These are phyloP conservation scores for Zoroaster sp. DNA, from an alignment of 53 echinoderm and acorn worm genomes.

Conservation along the genomic window DNA sequence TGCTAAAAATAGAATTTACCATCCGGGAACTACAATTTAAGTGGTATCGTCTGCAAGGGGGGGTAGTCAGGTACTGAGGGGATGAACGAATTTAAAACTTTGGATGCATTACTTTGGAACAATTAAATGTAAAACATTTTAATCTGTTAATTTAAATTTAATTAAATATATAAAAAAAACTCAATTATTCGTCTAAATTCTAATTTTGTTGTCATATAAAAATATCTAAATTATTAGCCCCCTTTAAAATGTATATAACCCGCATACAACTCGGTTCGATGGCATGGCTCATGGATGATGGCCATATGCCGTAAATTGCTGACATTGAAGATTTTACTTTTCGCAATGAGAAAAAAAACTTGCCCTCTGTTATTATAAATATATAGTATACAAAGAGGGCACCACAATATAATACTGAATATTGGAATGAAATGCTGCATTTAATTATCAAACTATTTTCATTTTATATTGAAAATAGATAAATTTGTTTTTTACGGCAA, in stretches of 20 bases:
- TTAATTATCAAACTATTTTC: not conserved
- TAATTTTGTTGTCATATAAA: not conserved
- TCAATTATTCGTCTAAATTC: not conserved
- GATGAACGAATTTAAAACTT: not conserved
- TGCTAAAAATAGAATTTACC: not conserved
- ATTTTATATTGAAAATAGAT: not conserved
- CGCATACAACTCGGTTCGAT: not conserved
- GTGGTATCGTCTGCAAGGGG: conserved; percentile 14
- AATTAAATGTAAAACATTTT: not conserved
- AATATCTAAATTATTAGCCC: not conserved
- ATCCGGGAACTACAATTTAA: conserved; percentile 46
- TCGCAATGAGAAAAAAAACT: not conserved
- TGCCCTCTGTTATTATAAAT: too few relatives aligned
- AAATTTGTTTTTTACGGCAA: too few relatives aligned
- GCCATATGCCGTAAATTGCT: conserved; percentile 23
- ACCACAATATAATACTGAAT: not conserved
- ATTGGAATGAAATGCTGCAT: not conserved
- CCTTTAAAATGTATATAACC: not conserved
- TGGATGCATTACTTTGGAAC: not conserved
- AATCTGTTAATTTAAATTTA: not conserved
- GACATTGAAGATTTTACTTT: conserved; percentile 42
- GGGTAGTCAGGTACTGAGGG: not conserved
- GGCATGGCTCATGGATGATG: too few relatives aligned
- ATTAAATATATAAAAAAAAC: not conserved
- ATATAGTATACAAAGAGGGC: not conserved